Conservation (phyloP, 2,888 invertebrate species). For the Tridacna gigas region DNA sequence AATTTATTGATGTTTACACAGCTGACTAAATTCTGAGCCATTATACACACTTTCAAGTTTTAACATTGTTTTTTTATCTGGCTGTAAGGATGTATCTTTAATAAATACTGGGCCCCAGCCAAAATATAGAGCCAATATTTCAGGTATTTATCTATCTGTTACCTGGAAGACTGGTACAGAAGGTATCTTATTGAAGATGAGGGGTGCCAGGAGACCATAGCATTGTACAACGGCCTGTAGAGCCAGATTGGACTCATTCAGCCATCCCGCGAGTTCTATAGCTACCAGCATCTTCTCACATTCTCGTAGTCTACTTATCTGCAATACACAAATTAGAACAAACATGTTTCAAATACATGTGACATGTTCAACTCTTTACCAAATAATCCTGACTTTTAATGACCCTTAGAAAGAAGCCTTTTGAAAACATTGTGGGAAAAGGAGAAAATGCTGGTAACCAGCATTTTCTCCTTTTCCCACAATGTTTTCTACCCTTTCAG, state of each 20-base stretch:
- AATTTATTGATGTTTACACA: no score
- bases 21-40: no score
- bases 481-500: background rate
- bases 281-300: slow-evolving; percentile 84
- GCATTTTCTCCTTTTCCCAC: background rate
- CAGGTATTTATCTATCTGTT: no score
- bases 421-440: background rate
- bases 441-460: background rate
- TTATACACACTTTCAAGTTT: no score
- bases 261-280: slow-evolving; percentile 83
- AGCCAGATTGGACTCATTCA: slow-evolving; percentile 83
- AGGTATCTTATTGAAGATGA: slow-evolving; percentile 84
- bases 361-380: no score
- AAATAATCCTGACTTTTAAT: no score
- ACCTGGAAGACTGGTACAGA: slow-evolving; percentile 82
- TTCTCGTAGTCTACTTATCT: slow-evolving; percentile 81
- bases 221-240: slow-evolving; percentile 84
- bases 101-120: no score
- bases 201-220: slow-evolving; percentile 84
- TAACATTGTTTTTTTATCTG: no score
- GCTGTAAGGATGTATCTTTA: no score
- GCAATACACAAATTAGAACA: slow-evolving; percentile 31
- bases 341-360: no score
- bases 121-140: no score
- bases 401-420: no score